These are phyloP conservation scores for Pogonocherus hispidulus DNA, from an alignment of 2,888 invertebrate species.

Conservation along the genomic window DNA sequence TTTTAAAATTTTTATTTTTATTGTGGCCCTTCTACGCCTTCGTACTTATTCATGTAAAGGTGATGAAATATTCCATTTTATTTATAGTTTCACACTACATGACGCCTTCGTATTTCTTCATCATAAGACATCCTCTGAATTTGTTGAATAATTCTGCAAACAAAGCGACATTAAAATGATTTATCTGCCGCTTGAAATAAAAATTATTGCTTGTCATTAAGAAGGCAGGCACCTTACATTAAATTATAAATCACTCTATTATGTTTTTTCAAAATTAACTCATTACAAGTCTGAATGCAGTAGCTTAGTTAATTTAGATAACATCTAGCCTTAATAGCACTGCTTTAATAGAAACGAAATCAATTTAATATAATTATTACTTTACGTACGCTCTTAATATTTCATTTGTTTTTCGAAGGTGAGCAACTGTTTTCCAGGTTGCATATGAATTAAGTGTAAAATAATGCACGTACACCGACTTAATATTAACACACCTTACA, in stretches of 20 bases:
- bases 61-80: no score
- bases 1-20: no score
- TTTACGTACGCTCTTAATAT: constrained; percentile 20
- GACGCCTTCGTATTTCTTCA: no score
- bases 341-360: not conserved
- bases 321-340: constrained; percentile 5
- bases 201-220: not conserved
- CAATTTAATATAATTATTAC: constrained; percentile 19
- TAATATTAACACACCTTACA: constrained; percentile 37
- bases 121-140: no score
- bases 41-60: no score
- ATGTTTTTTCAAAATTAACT: not conserved
- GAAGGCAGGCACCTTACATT: not conserved
- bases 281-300: not conserved
- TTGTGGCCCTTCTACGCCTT: no score
- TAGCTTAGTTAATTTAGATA: constrained; percentile 8
- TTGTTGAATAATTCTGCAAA: not conserved
- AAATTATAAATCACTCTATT: not conserved
- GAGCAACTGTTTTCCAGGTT: constrained; percentile 35
- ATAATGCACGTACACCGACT: constrained; percentile 29
- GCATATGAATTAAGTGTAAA: constrained; percentile 31
- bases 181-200: not conserved
- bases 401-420: constrained; percentile 38
- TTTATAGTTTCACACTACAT: no score
- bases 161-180: not conserved